Conservation (phyloP, 2,888 invertebrate species). For the Spialia ferax region DNA sequence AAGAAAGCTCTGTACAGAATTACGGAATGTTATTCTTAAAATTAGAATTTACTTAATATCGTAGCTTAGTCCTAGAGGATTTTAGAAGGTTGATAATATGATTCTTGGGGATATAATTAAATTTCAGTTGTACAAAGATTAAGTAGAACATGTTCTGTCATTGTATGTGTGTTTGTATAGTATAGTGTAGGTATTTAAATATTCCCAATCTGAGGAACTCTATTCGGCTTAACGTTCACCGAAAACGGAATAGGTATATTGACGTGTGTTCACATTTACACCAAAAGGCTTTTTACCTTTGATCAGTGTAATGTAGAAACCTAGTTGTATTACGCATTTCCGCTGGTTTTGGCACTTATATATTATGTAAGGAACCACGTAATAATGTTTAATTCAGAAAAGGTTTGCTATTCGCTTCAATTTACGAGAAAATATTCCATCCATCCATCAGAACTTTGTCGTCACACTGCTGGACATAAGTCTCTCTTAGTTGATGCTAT, state of each 20-base stretch:
- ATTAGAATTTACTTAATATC: too few relatives aligned
- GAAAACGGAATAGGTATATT: not conserved
- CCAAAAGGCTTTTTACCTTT: constrained; percentile 22
- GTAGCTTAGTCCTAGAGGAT: too few relatives aligned
- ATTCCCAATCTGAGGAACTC: not conserved
- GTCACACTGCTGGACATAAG: too few relatives aligned
- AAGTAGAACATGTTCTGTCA: not conserved
- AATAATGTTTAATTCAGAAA: not conserved
- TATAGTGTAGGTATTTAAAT: not conserved
- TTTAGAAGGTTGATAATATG: too few relatives aligned
- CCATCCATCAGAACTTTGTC: too few relatives aligned
- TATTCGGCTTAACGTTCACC: not conserved
- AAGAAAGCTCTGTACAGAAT: too few relatives aligned
- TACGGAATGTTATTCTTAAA: too few relatives aligned
- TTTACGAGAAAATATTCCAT: too few relatives aligned
- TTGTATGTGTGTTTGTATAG: not conserved
- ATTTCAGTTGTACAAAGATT: not conserved
- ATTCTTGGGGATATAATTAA: too few relatives aligned
- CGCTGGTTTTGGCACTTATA: not conserved
- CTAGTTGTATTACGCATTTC: not conserved
- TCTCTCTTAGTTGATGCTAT: too few relatives aligned
- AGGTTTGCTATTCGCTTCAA: not conserved
- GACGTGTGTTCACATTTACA: constrained; percentile 6
- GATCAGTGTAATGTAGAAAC: not conserved
- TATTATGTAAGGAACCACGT: not conserved